phyloP scores from a whole-genome alignment of 2,888 invertebrate genomes.

The Eupithecia insigniata region DNA sequence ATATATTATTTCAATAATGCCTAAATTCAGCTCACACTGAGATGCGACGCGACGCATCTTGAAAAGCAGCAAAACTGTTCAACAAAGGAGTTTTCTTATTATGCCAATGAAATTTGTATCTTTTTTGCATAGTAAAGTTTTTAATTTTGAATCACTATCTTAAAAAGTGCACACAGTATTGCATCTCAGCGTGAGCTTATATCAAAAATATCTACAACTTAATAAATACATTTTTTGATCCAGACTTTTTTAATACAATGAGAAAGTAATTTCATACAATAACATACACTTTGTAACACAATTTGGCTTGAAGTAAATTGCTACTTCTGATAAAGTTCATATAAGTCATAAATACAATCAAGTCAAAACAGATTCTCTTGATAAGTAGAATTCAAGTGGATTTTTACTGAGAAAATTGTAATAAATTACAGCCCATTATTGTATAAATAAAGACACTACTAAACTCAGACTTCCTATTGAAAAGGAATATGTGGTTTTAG shows the following conservation, averaged over 20 bases:
- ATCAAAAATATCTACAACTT: conserved; percentile 33
- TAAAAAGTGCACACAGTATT: too few species aligned
- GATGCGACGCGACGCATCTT: too few species aligned
- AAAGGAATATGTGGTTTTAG: conserved; percentile 1
- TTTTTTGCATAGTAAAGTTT: too few species aligned
- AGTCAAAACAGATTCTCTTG: conserved; percentile 46
- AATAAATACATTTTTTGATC: conserved; percentile 47
- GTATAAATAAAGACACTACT: background rate
- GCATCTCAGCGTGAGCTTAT: too few species aligned
- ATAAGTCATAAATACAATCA: conserved; percentile 53
- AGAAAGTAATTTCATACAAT: conserved; percentile 40
- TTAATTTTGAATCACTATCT: too few species aligned
- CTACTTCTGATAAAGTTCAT: conserved; percentile 60
- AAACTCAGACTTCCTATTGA: background rate
- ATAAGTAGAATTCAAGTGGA: conserved; percentile 21
- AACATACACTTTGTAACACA: conserved; percentile 46
- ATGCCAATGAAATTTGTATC: too few species aligned
- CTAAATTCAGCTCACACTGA: too few species aligned
- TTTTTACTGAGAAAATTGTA: background rate
- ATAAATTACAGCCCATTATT: background rate
- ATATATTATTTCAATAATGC: background rate
- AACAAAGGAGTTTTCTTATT: too few species aligned
- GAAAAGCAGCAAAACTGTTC: too few species aligned
- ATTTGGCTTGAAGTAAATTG: conserved; percentile 62
- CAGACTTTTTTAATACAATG: conserved; percentile 35